Evolutionary conservation across 2,113 vertebrate species (phyloP).

Genomic region (Jacana jacana): DNA sequence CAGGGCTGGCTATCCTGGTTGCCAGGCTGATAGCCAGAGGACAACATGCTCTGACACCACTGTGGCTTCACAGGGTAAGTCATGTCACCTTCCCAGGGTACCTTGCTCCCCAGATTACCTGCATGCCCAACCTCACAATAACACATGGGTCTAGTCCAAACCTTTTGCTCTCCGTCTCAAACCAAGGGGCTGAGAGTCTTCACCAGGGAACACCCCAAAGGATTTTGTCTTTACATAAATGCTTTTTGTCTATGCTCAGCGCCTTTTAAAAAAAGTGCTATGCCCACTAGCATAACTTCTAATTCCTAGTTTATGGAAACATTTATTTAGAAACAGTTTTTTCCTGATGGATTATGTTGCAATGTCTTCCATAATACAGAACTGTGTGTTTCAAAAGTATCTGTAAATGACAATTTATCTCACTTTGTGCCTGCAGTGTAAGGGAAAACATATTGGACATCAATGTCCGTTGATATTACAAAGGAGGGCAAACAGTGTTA

Average conservation of each 20-base stretch:
- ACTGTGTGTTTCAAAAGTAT: not conserved
- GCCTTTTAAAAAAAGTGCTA: too few relatives aligned
- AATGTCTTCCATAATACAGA: not conserved
- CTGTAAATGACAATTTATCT: not conserved
- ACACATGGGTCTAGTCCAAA: not conserved
- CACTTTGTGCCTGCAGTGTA: not conserved
- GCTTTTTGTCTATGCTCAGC: not conserved
- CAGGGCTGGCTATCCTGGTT: not conserved
- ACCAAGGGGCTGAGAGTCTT: not conserved
- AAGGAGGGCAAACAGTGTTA: not conserved
- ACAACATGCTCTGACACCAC: not conserved
- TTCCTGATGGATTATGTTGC: not conserved
- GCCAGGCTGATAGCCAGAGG: not conserved
- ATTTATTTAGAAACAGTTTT: not conserved
- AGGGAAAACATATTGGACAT: not conserved
- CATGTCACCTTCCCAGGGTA: not conserved
- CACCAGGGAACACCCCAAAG: not conserved
- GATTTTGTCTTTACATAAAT: not conserved
- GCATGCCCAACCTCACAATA: not conserved
- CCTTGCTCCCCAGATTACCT: not conserved
- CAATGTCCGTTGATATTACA: not conserved
- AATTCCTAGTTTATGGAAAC: not conserved
- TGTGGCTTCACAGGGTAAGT: not conserved
- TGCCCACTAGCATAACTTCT: not conserved
- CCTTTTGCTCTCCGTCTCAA: not conserved